Evolutionary conservation across 2,888 invertebrate genomes (phyloP), one percentile per base, ranked within the genome.

Genomic region (Congeria kusceri): DNA sequence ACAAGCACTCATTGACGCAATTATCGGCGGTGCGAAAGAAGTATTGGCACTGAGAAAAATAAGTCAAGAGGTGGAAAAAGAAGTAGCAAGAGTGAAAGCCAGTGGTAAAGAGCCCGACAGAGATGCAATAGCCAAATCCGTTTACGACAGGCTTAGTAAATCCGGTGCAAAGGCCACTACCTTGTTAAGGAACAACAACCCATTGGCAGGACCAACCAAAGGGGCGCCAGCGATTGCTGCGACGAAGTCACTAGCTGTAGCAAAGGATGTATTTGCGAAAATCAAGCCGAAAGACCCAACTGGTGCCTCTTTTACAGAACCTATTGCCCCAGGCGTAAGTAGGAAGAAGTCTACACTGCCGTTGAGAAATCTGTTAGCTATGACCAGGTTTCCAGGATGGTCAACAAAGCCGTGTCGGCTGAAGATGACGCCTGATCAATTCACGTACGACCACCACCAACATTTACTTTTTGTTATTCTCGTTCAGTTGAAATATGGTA

Each of bases 1-100:
- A 9, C 56, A 67, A 7, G 15, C 23, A 13, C 58, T 67, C 11
- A 58, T 56, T 27, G 44, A 58, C 9, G 67, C 46, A n/a, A 58
- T 67, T 0, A 67, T 67, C 29, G 67, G 58, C 3, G 67, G 67
- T 3, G 67, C 67, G 20, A n/a, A 44, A 27, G 67, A 67, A 32
- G 67, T 57, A 58, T 23, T 67, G 1, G 57, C 67, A 13, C 25
- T 67, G 25, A 32, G 57, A 9, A 25, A 39, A 58, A 57, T 67
- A n/a, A 4, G 18, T 3, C 0, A 32, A 23, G 67, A 67, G 23
- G 65, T 65, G 9, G 15, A 58, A 58, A 20, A 3, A 15, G 58
- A 58, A 58, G 27, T 58, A 9, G 1, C 11, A 23, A 58, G 27
- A 27, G 27, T 4, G n/a, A 23, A 20, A 7, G 58, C 58, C 13